Percentiles rank a stretch among this genome's conserved stretches.
Conservation (phyloP, 2,113 vertebrate species). For the Rousettus leschenaultii region DNA sequence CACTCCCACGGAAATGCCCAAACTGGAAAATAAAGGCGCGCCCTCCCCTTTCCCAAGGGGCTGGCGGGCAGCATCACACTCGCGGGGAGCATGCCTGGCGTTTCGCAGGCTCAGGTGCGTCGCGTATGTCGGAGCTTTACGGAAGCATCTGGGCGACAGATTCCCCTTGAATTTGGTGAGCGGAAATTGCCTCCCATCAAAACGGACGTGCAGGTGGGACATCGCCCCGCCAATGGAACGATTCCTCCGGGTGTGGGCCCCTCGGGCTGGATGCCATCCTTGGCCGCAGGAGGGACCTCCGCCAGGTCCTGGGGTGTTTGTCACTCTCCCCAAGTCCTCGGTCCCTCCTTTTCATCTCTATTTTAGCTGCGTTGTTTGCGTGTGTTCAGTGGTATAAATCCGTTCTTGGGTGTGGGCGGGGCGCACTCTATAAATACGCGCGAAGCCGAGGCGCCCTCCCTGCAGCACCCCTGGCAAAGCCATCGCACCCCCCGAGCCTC, state of each 20-base stretch:
- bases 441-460: neutral
- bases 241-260: neutral
- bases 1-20: neutral
- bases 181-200: neutral
- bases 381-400: neutral
- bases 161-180: neutral
- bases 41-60: fast-evolving
- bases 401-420: conserved; percentile 7
- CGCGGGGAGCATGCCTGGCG: neutral
- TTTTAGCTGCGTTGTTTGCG: neutral
- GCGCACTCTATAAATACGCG: conserved; percentile 45
- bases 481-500: neutral
- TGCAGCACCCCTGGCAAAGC: neutral
- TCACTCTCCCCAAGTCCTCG: neutral
- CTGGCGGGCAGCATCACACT: neutral
- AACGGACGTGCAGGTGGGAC: fast-evolving
- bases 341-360: neutral
- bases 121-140: fast-evolving
- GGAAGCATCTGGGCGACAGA: too few relatives aligned
- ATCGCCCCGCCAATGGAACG: fast-evolving
- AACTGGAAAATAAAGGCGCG: neutral
- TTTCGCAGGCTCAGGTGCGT: too few relatives aligned
- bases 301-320: fast-evolving
- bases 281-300: neutral
- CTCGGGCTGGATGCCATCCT: fast-evolving